Evolutionary conservation across 1,140 invertebrate species (phyloP), one percentile per base, ranked within the genome.

Genomic region (Philopotamus ludificatus): DNA sequence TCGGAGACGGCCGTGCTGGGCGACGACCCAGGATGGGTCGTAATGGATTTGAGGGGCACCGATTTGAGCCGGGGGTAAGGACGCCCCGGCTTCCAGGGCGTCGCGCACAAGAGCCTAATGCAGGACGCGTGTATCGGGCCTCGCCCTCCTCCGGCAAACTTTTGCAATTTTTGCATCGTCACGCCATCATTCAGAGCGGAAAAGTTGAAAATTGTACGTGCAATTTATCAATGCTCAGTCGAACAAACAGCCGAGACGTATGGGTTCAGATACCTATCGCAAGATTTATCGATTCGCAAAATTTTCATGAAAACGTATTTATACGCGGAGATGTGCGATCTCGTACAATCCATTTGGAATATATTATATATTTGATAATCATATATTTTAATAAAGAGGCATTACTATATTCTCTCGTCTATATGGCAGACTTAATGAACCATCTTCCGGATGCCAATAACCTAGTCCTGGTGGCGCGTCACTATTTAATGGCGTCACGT

Each of bases 401-500:
- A n/a, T n/a, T n/a, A n/a, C n/a, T n/a, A n/a, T n/a, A n/a, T n/a
- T n/a, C n/a, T n/a, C n/a, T n/a, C n/a, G n/a, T n/a, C n/a, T n/a
- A n/a, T n/a, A 34, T 34, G 25, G 54, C 54, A n/a, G 54, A 28
- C 26, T 42, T 57, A 57, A 57, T 57, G 47, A 60, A 34, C 41
- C 20, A 34, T 41, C 39, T 60, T 60, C 57, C 18, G 42, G 44
- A 58, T 44, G 55, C 15, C 39, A 28, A 47, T 25, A 39, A 25
- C 26, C 20, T 18, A 34, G 7, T 21, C 28, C 28, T 25, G 7
- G 15, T 53, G 22, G 12, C 15, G 21, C 21, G 22, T 18, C 44
- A 34, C 41, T 22, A 22, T 60, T 60, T 60, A 60, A 60, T 60
- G 57, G 57, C 42, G 44, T 60, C 57, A 60, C 57, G 57, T 60